Base-by-base conservation (phyloP, 2,797 vertebrate genomes). In the Thunnus albacares region DNA sequence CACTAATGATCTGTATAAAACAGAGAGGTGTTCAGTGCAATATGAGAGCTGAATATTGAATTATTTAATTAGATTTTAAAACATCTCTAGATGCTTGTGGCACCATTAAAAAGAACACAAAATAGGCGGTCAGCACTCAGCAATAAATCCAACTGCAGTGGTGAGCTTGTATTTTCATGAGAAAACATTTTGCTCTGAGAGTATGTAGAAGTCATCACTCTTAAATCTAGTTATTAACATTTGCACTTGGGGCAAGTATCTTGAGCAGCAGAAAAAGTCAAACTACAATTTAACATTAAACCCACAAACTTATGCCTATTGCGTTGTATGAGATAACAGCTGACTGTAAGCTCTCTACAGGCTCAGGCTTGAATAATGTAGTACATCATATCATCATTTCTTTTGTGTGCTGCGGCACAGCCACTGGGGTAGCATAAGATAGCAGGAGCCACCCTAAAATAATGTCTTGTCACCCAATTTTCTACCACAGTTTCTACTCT, bases 311-410 rank as follows among this genome's bases (percentile, higher is more conserved):
- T 45, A 26, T 53, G 38, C 41, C 45, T 56, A 12, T 47, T 72
- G 28, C 20, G 52, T 30, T 51, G 15, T 26, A 38, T 58, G 43
- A 70, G 65, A 68, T 64, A 82, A 86, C 30, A 64, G 58, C 20
- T 51, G 41, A 43, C 45, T 72, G 52, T 33, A 13, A 60, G 41
- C 47, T 38, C 28, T 63, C 1, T 28, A 1, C 17, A 63, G 57
- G 75, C 24, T 70, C 38, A 35, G 43, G 30, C 30, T 49, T 81
- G 38, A 88, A 73, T 77, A 80, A 84, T 66, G 41, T 71, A 52
- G 26, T 45, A 33, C 5, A 18, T 71, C 24, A 63, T 35, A n/a
- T 56, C 49, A 69, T 77, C 0, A 65, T 71, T 75, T 67, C 20
- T 53, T 83, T 65, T 64, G 47, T 70, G 35, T 67, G 28, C 41